These are phyloP conservation scores for Eospalax fontanierii DNA, from an alignment of 2,797 vertebrate species.

Conservation along the genomic window DNA sequence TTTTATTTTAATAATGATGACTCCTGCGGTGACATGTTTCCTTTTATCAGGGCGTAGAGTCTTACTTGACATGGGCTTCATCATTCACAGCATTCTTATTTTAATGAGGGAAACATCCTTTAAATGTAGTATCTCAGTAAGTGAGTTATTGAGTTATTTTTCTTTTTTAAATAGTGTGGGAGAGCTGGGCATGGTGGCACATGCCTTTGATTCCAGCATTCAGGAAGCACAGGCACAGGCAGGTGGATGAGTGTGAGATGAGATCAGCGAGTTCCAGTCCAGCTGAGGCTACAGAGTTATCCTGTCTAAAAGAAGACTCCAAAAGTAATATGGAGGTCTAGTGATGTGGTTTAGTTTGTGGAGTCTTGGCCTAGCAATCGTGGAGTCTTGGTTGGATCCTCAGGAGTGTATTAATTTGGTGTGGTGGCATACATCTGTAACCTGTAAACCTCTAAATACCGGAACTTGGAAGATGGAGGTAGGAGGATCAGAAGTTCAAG, in stretches of 20 bases:
- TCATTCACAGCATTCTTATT: not conserved
- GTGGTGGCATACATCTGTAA: not conserved
- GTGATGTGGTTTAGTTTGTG: not conserved
- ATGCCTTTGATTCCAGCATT: no score
- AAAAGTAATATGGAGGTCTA: not conserved
- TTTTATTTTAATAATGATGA: constrained; percentile 40
- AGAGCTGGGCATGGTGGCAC: no score
- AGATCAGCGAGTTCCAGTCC: no score
- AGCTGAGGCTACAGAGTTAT: no score
- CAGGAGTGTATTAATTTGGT: no score
- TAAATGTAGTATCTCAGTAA: constrained; percentile 22
- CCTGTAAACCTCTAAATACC: not conserved
- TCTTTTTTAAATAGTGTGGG: no score
- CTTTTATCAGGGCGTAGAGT: not conserved
- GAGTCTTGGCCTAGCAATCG: not conserved
- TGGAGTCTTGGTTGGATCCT: not conserved
- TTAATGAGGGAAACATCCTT: not conserved
- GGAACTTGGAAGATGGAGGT: not conserved
- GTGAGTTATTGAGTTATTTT: not conserved
- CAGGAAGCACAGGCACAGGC: no score
- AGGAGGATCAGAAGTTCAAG: not conserved
- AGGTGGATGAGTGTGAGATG: no score
- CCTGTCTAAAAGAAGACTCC: no score
- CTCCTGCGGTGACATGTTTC: not conserved
- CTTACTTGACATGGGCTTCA: not conserved